Base-by-base conservation (phyloP, 2,797 vertebrate genomes). In the Helicolenus hilgendorfi region DNA sequence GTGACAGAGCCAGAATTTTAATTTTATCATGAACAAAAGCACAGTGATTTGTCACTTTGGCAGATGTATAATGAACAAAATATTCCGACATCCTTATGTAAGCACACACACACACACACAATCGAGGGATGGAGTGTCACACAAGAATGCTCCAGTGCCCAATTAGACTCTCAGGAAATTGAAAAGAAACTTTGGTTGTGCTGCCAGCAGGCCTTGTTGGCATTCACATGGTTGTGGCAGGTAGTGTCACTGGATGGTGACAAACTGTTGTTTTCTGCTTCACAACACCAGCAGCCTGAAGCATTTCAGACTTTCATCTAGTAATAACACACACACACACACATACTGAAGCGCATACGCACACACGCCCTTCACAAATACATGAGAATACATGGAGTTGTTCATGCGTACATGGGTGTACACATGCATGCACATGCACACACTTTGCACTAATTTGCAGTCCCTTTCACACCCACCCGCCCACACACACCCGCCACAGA, bases 251-350 rank as follows among this genome's bases (percentile, higher is more conserved):
- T 95, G 96, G 94, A 96, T 89, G 96, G 94, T 97, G 98, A 98
- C 97, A 98, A 97, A 98, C 97, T 97, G 95, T 96, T 97, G 98
- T 98, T 98, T 99, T 98, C 98, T 98, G 98, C 98, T 98, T 97
- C 98, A 98, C 96, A 97, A 97, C 97, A 97, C 97, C 80, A 53
- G 79, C 86, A 89, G 67, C 59, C 71, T 29, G 7, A 31, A 97
- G 97, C 94, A 96, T 97, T 98, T 96, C 96, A 97, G 97, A 98
- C 97, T 97, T 96, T 97, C 97, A 97, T 98, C 97, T 95, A 96
- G 62, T 29, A 69, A 67, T 73, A 70, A 72, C 59, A 55, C 45
- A 49, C 70, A 31, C 31, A 31, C 31, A 59, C 60, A 73, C 45
- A 97, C 97, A 97, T 97, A 98, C 67, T 53, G 4, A 53, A 29